These are phyloP conservation scores for Meleagris gallopavo DNA, from an alignment of 2,113 vertebrate genomes.

Conservation along the genomic window DNA sequence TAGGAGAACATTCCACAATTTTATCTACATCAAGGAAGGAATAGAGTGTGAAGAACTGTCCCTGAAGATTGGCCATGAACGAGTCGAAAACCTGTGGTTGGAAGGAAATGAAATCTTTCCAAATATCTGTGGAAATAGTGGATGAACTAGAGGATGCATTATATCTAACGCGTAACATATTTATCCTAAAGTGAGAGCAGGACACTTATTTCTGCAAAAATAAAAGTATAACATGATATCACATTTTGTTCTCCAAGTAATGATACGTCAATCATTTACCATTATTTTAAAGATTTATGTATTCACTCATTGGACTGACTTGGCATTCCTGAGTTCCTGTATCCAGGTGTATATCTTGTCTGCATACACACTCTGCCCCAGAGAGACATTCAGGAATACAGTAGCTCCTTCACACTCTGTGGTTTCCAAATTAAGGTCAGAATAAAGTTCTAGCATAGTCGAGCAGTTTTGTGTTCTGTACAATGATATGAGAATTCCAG, in stretches of 20 bases:
- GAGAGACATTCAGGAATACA: background rate
- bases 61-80: no score
- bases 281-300: background rate
- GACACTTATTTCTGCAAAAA: background rate
- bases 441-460: background rate
- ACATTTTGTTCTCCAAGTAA: background rate
- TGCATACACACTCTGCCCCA: background rate
- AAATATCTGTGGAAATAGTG: background rate
- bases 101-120: background rate
- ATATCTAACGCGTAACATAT: background rate
- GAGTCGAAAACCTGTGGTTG: no score
- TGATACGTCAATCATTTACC: rapidly evolving
- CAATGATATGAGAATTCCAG: background rate
- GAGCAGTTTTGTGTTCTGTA: background rate
- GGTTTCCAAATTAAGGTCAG: background rate
- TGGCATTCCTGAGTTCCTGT: background rate
- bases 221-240: rapidly evolving
- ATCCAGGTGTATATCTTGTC: background rate
- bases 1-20: background rate
- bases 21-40: no score
- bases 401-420: background rate
- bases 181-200: background rate
- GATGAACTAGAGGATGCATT: background rate
- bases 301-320: background rate
- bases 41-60: no score